These are phyloP conservation scores for Ceratina calcarata DNA, from an alignment of 1,140 invertebrate genomes.

Conservation along the genomic window DNA sequence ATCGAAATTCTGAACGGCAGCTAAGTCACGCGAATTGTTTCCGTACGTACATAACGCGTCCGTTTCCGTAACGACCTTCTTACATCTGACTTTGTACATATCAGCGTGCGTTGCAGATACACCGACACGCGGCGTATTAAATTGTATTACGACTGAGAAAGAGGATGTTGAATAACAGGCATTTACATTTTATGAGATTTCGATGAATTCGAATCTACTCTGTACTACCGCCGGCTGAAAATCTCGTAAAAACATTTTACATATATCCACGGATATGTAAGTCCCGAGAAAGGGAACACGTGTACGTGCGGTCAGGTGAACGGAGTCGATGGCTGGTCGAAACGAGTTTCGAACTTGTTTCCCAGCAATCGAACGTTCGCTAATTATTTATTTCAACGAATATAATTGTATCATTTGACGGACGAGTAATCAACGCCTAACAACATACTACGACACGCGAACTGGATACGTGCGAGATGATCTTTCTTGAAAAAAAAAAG, in stretches of 20 bases:
- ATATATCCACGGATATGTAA: background rate
- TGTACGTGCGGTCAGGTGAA: background rate
- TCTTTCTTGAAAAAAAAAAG: too few relatives aligned
- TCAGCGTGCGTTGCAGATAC: conserved; percentile 4
- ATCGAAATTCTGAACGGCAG: conserved; percentile 12
- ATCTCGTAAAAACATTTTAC: background rate
- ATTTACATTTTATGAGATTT: conserved; percentile 36
- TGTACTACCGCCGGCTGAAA: background rate
- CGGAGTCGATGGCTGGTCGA: background rate
- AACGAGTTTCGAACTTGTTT: background rate
- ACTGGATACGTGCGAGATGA: background rate
- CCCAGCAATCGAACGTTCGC: background rate
- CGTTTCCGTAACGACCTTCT: conserved; percentile 6
- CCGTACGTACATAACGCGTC: background rate
- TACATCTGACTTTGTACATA: conserved; percentile 43
- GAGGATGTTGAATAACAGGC: background rate
- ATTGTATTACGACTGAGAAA: background rate
- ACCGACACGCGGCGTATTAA: conserved; percentile 4
- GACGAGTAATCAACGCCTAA: conserved; percentile 6
- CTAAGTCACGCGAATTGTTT: conserved; percentile 15
- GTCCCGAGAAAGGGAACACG: background rate
- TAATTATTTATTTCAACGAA: conserved; percentile 37
- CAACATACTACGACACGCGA: conserved; percentile 1
- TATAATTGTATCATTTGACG: conserved; percentile 11
- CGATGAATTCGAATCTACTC: background rate